Base-by-base conservation (phyloP, 2,113 vertebrate genomes). In the Rhagologus leucostigma region DNA sequence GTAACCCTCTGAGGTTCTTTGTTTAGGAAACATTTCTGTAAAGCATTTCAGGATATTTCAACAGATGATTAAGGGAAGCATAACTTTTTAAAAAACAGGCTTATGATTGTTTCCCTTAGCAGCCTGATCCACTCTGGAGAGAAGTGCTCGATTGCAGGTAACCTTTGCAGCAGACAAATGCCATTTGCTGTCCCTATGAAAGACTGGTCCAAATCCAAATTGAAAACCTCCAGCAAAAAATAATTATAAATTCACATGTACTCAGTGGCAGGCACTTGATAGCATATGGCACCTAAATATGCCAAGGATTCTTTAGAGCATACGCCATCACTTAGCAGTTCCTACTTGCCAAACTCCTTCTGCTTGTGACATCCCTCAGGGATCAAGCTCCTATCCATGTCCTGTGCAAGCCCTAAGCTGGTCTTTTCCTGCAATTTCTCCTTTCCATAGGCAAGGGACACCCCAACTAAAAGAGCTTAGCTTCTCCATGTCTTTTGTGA, bases 271-370 rank as follows among this genome's bases (percentile, higher is more conserved):
- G 62, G 85, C 82, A 80, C 62, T 95, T 85, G 82, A 73, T 80
- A 93, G 75, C 94, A 90, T 91, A 93, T 76, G 90, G 92, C 90
- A 90, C 46, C 75, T 80, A 73, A 93, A 60, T 62, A 49, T 76
- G 95, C 82, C 94, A 83, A 80, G 70, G 78, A 86, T 73, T 77
- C 71, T 76, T 80, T 4, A 46, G 84, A 94, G 53, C 92, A 93
- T 85, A 93, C 12, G 5, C 90, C 79, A 84, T 81, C 89, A 27
- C 86, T 95, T 90, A 81, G 64, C 89, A 93, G 76, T n/a, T 89
- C 52, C 39, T 67, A 33, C 59, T 30, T 93, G 94, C 90, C 85
- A 95, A 80, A 74, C 30, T 80, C 46, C 62, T 67, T 55, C 27
- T 77, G 56, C 39, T 68, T 89, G 52, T 59, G 59, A 64, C 32